phyloP scores from a whole-genome alignment of 2,797 vertebrate species.

The Tragopan temminckii region DNA sequence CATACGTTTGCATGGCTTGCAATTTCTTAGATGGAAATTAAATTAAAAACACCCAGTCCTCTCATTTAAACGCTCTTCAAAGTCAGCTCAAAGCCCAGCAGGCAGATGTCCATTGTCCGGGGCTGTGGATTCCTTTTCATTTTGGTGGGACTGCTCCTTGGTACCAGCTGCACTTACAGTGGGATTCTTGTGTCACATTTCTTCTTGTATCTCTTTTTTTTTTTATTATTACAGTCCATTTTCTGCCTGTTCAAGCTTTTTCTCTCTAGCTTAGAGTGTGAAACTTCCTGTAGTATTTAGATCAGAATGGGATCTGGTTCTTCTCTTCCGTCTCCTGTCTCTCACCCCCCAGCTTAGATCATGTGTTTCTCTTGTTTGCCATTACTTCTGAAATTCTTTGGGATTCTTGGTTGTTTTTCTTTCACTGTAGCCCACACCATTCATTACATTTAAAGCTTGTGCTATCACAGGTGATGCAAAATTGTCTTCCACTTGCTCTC shows the following conservation, averaged over 20 bases:
- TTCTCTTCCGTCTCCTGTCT: not conserved
- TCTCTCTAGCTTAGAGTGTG: not conserved
- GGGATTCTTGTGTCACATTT: not conserved
- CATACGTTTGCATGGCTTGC: not conserved
- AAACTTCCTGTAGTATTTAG: not conserved
- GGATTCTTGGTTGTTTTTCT: not conserved
- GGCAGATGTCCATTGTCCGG: too few relatives aligned
- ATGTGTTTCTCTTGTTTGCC: not conserved
- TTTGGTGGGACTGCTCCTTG: not conserved
- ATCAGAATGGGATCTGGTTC: not conserved
- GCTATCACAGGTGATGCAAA: fast-evolving
- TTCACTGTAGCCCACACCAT: fast-evolving
- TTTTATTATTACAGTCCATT: not conserved
- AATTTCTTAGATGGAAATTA: not conserved
- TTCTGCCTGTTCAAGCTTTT: not conserved
- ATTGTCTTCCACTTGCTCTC: not conserved
- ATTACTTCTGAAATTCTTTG: not conserved
- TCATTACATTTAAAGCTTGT: not conserved
- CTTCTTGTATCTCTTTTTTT: not conserved
- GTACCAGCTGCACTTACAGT: not conserved
- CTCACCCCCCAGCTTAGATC: not conserved
- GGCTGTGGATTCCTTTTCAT: not conserved
- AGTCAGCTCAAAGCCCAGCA: not conserved
- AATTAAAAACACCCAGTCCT: not conserved
- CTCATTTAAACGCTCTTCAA: not conserved